Conservation (phyloP, 2,797 vertebrate species). For the Phyllotis vaccarum region DNA sequence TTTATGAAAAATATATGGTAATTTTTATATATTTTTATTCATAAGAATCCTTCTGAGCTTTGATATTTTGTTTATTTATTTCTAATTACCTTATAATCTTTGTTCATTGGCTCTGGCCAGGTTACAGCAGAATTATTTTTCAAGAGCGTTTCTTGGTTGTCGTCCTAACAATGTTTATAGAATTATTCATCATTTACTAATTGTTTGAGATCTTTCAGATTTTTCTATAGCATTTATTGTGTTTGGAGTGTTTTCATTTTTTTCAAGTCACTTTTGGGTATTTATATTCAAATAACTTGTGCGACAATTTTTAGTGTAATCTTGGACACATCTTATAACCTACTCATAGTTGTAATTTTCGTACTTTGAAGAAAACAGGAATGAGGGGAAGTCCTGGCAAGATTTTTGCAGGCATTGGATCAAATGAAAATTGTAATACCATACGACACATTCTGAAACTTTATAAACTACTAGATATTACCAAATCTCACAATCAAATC, state of each 20-base stretch:
- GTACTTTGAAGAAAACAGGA: constrained; percentile 1
- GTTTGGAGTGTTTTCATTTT: not conserved
- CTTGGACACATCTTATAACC: not conserved
- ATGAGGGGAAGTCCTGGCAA: not conserved
- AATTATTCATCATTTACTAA: not conserved
- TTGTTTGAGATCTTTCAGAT: not conserved
- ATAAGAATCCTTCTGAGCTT: not conserved
- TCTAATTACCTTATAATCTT: not conserved
- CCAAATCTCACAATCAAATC: not conserved
- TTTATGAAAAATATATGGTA: not conserved
- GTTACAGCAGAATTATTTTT: not conserved
- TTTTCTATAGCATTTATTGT: not conserved
- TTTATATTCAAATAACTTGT: not conserved
- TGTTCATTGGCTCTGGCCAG: not conserved
- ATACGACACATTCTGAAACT: not conserved
- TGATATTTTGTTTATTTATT: not conserved
- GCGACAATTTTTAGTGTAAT: not conserved
- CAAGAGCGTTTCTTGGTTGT: not conserved
- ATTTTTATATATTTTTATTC: not conserved
- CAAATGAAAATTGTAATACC: constrained; percentile 4
- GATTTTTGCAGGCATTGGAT: not conserved
- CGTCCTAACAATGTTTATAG: not conserved
- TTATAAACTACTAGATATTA: not conserved
- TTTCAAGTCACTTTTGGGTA: not conserved
- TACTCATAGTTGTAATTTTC: constrained; percentile 7